phyloP scores from a whole-genome alignment of 23 tunicate species.

The Trididemnum nubilum region DNA sequence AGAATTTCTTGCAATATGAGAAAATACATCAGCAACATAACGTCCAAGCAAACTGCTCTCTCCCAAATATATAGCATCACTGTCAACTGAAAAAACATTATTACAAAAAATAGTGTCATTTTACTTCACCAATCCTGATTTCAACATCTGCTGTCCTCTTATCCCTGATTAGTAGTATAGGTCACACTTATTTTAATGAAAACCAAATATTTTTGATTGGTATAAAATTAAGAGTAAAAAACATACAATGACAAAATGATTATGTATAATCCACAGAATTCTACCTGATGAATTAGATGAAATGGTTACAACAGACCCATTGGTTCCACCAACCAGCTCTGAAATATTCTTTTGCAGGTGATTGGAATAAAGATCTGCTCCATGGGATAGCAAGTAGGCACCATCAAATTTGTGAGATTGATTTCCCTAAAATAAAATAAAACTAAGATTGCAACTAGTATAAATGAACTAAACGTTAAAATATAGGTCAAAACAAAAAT shows the following conservation, averaged over 20 bases:
- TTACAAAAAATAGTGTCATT: background rate
- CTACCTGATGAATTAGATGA: slow-evolving; percentile 10
- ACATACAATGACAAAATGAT: no score
- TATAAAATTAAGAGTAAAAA: no score
- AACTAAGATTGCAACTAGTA: no score
- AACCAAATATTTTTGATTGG: no score
- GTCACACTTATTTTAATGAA: no score
- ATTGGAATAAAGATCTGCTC: background rate
- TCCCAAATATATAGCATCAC: background rate
- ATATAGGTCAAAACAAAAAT: no score
- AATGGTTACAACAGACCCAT: slow-evolving; percentile 6
- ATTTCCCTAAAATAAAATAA: slow-evolving; percentile 7
- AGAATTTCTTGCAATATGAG: slow-evolving; percentile 15
- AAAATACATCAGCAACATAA: slow-evolving; percentile 11
- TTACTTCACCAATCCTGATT: background rate
- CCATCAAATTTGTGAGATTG: slow-evolving; percentile 22
- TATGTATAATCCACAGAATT: no score
- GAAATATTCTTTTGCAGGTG: background rate
- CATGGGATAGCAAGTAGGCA: background rate
- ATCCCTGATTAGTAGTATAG: no score
- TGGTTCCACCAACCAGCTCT: background rate
- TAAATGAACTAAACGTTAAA: no score
- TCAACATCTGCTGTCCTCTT: no score
- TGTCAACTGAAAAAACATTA: background rate
- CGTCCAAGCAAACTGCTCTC: slow-evolving; percentile 2